Base-by-base conservation (phyloP, 2,797 vertebrate species). In the Phrynocephalus vlangalii region DNA sequence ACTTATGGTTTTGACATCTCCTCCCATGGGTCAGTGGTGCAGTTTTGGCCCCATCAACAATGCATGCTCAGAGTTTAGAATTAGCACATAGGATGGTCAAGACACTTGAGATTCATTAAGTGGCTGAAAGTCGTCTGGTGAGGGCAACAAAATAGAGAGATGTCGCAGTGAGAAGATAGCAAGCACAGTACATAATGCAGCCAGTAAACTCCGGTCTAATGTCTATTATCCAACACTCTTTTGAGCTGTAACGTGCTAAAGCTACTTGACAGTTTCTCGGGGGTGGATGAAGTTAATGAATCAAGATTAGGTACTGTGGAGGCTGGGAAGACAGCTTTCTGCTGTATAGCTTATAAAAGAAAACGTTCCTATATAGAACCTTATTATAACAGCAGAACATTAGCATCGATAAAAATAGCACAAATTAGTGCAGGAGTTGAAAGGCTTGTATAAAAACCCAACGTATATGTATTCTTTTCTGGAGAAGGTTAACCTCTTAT, bases 381-480 rank as follows among this genome's bases (percentile, higher is more conserved):
- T 95, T 95, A 95, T 94, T 95, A 95, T 94, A 91, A 88, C 90
- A 90, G 92, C 92, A 93, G 89, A 90, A 91, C 88, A 93, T 93
- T 95, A 94, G 92, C 84, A 0, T 78, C 22, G 94, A 92, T 90
- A 95, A 95, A 95, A 95, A 96, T 95, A 95, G 90, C 92, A 91
- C 87, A 93, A 93, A 95, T 94, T 94, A 94, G 92, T 91, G 75
- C 92, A 93, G 92, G 91, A 94, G 91, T 93, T 91, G 92, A 94
- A 94, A 92, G 91, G 85, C 89, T 93, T 90, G 90, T 90, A 87
- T 0, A 0, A 24, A 68, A 33, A 73, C 52, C 87, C 90, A 90
- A 70, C 92, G 93, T 86, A 86, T 84, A 82, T 89, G 84, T 86
- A 82, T 89, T 80, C 81, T 91, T 84, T 83, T 86, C 73, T 86